phyloP scores from a whole-genome alignment of 2,113 vertebrate genomes.

The Oceanodroma tethys region DNA sequence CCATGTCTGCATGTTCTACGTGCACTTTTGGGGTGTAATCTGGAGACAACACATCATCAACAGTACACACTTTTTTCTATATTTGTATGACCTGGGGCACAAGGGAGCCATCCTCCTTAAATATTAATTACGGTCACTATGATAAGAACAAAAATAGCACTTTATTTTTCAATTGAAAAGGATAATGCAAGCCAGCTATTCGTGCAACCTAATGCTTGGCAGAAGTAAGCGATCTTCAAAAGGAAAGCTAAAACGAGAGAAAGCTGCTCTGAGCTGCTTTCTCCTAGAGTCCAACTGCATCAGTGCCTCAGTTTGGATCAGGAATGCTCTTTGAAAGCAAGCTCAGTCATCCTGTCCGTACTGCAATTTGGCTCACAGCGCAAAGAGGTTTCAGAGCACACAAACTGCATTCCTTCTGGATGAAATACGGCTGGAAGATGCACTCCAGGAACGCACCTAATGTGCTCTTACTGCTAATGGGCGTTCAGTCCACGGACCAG shows the following conservation, averaged over 20 bases:
- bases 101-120: not conserved
- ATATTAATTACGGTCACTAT: not conserved
- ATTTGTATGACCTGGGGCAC: not conserved
- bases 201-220: not conserved
- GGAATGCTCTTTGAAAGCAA: not conserved
- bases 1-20: rapidly evolving
- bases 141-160: not conserved
- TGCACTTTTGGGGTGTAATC: not conserved
- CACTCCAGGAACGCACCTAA: not conserved
- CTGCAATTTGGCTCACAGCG: not conserved
- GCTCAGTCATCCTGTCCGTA: not conserved
- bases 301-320: not conserved
- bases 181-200: not conserved
- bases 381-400: not conserved
- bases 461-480: not conserved
- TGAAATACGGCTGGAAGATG: not conserved
- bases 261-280: not conserved
- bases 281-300: not conserved
- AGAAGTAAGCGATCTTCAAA: not conserved
- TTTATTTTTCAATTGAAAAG: not conserved
- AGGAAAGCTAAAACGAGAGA: not conserved
- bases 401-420: not conserved
- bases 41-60: not conserved
- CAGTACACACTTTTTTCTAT: not conserved
- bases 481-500: rapidly evolving